Evolutionary conservation across 2,797 vertebrate genomes (phyloP).

Genomic region (Clamator glandarius): DNA sequence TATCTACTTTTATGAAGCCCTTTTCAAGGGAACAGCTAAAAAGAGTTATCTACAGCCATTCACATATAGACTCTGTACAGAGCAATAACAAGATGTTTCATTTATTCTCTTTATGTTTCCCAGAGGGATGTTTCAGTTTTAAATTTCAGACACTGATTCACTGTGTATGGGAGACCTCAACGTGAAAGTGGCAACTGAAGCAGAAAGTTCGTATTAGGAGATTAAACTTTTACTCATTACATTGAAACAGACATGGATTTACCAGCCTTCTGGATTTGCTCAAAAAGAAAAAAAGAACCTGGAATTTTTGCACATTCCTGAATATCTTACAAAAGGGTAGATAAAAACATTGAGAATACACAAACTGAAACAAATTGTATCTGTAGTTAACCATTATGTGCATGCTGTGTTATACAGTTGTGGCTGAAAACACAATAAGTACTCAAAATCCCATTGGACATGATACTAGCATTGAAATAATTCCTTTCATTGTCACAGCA

Average conservation of each 20-base stretch:
- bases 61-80: background rate
- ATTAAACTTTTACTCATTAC: background rate
- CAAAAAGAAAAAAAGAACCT: background rate
- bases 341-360: background rate
- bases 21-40: background rate
- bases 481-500: constrained; percentile 3
- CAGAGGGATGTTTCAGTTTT: background rate
- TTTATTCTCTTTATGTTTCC: background rate
- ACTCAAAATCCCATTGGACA: background rate
- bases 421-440: background rate
- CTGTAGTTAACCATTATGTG: background rate
- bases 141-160: background rate
- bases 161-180: background rate
- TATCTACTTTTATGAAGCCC: background rate
- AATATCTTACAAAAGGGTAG: background rate
- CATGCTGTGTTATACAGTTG: background rate
- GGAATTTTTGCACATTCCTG: background rate
- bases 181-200: background rate
- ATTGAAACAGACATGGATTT: background rate
- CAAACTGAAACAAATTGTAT: background rate
- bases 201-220: background rate
- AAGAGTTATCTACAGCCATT: background rate
- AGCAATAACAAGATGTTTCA: background rate
- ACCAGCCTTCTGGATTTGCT: background rate
- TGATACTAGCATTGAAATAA: background rate